Evolutionary conservation across 1,140 invertebrate genomes (phyloP).

Genomic region (Pseudoatta argentina): DNA sequence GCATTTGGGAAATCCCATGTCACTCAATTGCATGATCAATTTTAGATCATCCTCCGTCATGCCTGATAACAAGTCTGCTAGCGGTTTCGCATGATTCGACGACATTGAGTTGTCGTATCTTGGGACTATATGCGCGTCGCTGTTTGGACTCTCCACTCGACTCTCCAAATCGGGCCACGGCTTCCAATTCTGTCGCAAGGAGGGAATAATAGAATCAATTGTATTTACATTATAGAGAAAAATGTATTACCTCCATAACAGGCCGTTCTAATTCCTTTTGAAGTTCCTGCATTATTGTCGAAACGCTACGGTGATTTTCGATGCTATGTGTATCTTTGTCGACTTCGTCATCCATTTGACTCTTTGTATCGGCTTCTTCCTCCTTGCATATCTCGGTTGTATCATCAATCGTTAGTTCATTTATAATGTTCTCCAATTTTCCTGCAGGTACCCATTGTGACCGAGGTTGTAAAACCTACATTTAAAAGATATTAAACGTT

Average conservation of each 20-base stretch:
- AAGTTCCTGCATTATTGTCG: slow-evolving; percentile 91
- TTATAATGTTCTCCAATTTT: slow-evolving; percentile 81
- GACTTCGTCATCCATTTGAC: slow-evolving; percentile 75
- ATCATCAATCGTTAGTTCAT: slow-evolving; percentile 77
- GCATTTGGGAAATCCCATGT: slow-evolving; percentile 94
- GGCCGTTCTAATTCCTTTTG: slow-evolving; percentile 89
- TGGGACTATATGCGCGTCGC: slow-evolving; percentile 37
- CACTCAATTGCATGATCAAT: slow-evolving; percentile 90
- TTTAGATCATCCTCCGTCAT: slow-evolving; percentile 87
- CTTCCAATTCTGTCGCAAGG: slow-evolving; percentile 83
- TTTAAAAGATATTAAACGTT: not conserved
- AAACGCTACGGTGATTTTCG: slow-evolving; percentile 89
- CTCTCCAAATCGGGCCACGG: slow-evolving; percentile 81
- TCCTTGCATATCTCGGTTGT: slow-evolving; percentile 62
- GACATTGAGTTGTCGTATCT: slow-evolving; percentile 62
- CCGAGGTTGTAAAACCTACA: slow-evolving; percentile 84
- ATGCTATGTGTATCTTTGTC: slow-evolving; percentile 83
- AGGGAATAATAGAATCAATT: slow-evolving; percentile 5
- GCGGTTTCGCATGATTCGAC: slow-evolving; percentile 65
- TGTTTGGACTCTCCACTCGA: slow-evolving; percentile 78
- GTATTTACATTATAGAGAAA: not conserved
- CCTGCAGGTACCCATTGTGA: slow-evolving; percentile 80
- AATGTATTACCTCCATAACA: slow-evolving; percentile 82
- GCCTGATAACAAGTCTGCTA: slow-evolving; percentile 74
- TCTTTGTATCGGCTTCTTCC: slow-evolving; percentile 74